Base-by-base conservation (phyloP, 2,888 invertebrate genomes). In the Molorchus minor region DNA sequence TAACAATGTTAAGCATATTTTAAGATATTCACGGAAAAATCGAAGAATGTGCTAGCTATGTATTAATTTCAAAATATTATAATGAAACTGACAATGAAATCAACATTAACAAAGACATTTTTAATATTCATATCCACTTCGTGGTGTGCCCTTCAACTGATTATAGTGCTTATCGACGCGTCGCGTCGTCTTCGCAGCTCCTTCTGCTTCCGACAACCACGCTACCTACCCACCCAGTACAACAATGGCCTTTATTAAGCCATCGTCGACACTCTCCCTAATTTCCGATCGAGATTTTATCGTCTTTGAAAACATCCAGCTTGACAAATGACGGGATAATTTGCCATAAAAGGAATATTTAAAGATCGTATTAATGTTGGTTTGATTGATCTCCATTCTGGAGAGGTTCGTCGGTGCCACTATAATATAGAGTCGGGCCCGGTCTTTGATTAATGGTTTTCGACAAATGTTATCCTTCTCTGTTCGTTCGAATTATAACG, bases 391-490 rank as follows among this genome's bases (percentile, higher is more conserved):
- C 64, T 57, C 53, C 60, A 58, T 55, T 47, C 60, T 56, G 62
- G 64, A 67, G 68, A 69, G 61, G 65, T 67, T 67, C 51, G 62
- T 57, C 49, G 60, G 62, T 70, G 70, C 65, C 70, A 70, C 68
- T 69, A n/a, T n/a, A n/a, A n/a, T n/a, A n/a, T 69, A 65, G 64
- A 68, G 66, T 61, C 65, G 49, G 53, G 62, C 52, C 67, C 60
- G 64, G 55, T 44, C 62, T 65, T 63, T 70, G 70, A 70, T 70
- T 66, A 70, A 70, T 70, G 66, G 66, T 61, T 62, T 60, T 47
- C 57, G 53, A 59, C 58, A 62, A 66, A 70, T 67, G 66, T 65
- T 68, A 68, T 64, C 60, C 61, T 64, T 67, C 65, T 68, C 64
- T 62, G 58, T 64, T 54, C 54, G 49, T 58, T 62, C 59, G 62